Percentiles rank a stretch among this genome's conserved stretches.
Evolutionary conservation across 1,140 invertebrate genomes (phyloP).

Genomic region (Branchinecta lindahli): DNA sequence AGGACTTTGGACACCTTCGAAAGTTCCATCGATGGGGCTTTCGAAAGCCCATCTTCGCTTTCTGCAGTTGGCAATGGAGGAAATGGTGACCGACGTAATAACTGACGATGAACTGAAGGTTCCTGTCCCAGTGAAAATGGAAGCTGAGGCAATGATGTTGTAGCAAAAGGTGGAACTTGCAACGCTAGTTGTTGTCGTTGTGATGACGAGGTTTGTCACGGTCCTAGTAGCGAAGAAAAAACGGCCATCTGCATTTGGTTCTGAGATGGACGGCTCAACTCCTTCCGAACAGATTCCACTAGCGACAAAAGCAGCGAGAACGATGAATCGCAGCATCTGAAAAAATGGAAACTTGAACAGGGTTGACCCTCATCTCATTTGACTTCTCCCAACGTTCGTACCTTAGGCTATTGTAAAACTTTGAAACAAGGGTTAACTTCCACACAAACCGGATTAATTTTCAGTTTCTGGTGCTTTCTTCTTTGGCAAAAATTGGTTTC

Average conservation of each 20-base stretch:
- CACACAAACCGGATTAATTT: too few relatives aligned
- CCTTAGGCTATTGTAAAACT: too few relatives aligned
- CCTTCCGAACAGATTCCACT: too few relatives aligned
- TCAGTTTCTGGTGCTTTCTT: too few relatives aligned
- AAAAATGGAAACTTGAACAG: neutral
- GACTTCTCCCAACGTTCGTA: too few relatives aligned
- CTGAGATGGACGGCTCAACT: neutral
- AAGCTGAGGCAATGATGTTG: neutral
- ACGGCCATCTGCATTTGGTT: neutral
- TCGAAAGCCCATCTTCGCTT: conserved; percentile 1
- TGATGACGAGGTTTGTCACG: neutral
- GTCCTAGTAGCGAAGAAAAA: neutral
- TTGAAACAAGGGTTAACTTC: too few relatives aligned
- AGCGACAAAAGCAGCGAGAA: neutral
- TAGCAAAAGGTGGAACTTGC: neutral
- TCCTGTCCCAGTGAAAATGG: neutral
- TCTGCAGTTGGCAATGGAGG: neutral
- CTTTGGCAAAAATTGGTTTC: too few relatives aligned
- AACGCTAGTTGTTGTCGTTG: neutral
- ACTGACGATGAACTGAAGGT: neutral
- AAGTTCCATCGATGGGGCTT: neutral
- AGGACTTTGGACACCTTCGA: neutral
- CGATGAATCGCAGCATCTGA: neutral
- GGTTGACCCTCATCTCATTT: too few relatives aligned
- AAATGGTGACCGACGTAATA: neutral